phyloP scores from a whole-genome alignment of 2,888 invertebrate genomes.

The Eulithis testata region DNA sequence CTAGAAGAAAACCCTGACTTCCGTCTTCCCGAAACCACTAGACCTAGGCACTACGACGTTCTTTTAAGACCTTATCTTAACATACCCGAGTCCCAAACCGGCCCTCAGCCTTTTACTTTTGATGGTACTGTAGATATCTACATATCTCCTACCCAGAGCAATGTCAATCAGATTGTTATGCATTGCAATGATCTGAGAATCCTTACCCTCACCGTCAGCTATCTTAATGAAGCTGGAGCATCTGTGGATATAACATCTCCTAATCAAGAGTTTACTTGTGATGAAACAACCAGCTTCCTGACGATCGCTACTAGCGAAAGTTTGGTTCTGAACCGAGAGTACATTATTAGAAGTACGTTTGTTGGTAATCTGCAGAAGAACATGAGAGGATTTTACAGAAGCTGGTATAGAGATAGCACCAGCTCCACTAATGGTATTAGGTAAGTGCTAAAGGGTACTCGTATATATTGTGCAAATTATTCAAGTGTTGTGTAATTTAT shows the following conservation, averaged over 20 bases:
- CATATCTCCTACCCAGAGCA: conserved; percentile 44
- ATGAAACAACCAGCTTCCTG: conserved; percentile 60
- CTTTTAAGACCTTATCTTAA: conserved; percentile 79
- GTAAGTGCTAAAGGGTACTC: background rate
- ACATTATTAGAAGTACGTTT: conserved; percentile 87
- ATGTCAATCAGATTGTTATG: conserved; percentile 61
- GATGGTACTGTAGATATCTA: conserved; percentile 71
- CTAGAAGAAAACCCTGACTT: conserved; percentile 61
- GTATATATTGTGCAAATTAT: too few relatives aligned
- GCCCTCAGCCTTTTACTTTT: conserved; percentile 65
- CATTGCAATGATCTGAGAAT: conserved; percentile 72
- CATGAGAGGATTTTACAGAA: conserved; percentile 92
- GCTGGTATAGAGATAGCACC: conserved; percentile 87
- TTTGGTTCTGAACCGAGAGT: conserved; percentile 65
- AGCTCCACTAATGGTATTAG: conserved; percentile 61
- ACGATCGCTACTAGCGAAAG: conserved; percentile 50
- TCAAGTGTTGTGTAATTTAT: too few relatives aligned
- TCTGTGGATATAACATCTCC: conserved; percentile 44
- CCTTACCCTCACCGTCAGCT: conserved; percentile 66
- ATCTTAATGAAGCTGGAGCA: conserved; percentile 23
- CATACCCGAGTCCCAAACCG: conserved; percentile 33
- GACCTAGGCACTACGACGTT: conserved; percentile 82
- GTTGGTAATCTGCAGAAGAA: conserved; percentile 88
- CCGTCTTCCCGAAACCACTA: conserved; percentile 75
- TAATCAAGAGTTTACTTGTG: conserved; percentile 53